phyloP scores from a whole-genome alignment of 2,888 invertebrate genomes.

The Pandemis heparana region DNA sequence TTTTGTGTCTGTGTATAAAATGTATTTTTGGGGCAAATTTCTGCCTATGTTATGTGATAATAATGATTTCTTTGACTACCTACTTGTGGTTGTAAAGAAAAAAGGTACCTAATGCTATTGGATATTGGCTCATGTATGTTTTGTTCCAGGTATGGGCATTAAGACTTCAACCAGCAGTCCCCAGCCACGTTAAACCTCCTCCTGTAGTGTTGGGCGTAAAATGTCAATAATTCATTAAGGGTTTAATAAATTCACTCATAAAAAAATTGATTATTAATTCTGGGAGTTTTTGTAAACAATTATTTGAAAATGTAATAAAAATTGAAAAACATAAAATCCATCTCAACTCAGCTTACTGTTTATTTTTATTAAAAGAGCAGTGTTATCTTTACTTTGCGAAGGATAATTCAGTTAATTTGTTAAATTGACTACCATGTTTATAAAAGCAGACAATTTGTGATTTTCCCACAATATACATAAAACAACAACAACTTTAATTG shows the following conservation, averaged over 20 bases:
- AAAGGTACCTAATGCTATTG: no score
- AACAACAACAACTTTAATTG: no score
- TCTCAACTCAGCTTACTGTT: constrained; percentile 50
- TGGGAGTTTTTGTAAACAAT: constrained; percentile 57
- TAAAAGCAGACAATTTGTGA: background rate
- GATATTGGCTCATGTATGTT: background rate
- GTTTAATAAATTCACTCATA: constrained; percentile 70
- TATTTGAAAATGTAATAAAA: constrained; percentile 59
- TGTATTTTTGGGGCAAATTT: no score
- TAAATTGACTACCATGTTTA: background rate
- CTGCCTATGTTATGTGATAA: no score
- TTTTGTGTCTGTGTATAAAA: no score
- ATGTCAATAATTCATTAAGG: constrained; percentile 74
- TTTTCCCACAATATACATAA: background rate
- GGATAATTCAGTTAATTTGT: background rate
- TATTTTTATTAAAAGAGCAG: constrained; percentile 55
- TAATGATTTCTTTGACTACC: no score
- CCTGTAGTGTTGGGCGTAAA: constrained; percentile 61
- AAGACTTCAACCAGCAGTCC: constrained; percentile 49
- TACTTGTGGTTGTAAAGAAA: no score
- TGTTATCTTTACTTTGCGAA: background rate
- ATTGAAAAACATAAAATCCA: constrained; percentile 51
- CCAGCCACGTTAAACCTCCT: constrained; percentile 47
- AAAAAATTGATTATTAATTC: constrained; percentile 74
- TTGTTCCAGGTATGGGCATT: constrained; percentile 83